Conservation (phyloP, 2,797 vertebrate species). For the Neopelma chrysocephalum region DNA sequence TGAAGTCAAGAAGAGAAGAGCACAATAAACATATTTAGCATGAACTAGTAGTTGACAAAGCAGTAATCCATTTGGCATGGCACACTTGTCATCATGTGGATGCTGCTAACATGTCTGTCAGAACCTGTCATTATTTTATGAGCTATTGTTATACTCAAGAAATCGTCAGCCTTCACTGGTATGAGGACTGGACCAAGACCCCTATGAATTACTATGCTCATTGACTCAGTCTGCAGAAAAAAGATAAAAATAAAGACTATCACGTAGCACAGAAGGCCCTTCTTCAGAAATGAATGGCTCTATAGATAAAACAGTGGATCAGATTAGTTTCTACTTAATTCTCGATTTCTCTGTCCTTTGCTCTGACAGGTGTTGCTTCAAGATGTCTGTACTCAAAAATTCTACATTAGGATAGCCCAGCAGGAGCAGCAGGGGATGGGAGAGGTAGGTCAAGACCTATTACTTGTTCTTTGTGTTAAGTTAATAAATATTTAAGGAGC, state of each 20-base stretch:
- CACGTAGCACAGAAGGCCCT: not conserved
- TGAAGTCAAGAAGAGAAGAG: not conserved
- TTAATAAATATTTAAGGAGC: not conserved
- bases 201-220: not conserved
- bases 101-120: not conserved
- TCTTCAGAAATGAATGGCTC: not conserved
- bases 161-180: not conserved
- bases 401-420: not conserved
- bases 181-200: not conserved
- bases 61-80: not conserved
- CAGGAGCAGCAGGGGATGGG: not conserved
- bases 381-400: not conserved
- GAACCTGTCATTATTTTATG: not conserved
- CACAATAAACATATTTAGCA: not conserved
- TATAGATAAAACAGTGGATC: not conserved
- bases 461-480: not conserved
- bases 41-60: not conserved
- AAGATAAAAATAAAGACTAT: not conserved
- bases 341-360: not conserved
- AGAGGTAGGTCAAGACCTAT: not conserved
- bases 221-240: not conserved
- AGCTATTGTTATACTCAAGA: not conserved
- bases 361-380: not conserved
- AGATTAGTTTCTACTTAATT: not conserved
- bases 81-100: not conserved